Evolutionary conservation across 2,888 invertebrate species (phyloP).

Genomic region (Synergus laeviventris): DNA sequence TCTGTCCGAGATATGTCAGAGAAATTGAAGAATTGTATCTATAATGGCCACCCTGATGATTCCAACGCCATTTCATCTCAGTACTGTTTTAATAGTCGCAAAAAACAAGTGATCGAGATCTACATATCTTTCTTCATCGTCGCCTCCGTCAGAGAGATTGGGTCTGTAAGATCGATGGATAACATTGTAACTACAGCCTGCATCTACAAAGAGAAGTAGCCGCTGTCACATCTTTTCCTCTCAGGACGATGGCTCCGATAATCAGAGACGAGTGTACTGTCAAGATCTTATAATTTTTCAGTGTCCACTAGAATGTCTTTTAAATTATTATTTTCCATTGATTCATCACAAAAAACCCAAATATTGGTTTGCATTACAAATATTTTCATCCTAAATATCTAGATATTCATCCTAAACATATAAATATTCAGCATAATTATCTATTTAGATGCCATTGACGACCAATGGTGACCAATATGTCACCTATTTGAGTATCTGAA

Average conservation of each 20-base stretch:
- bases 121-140: conserved; percentile 36
- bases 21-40: no score
- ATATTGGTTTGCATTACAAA: no score
- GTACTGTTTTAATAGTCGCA: conserved; percentile 33
- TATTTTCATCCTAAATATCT: no score
- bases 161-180: conserved; percentile 37
- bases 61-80: conserved; percentile 13
- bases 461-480: no score
- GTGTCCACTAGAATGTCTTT: neutral
- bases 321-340: neutral
- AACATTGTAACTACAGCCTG: conserved; percentile 29
- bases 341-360: neutral
- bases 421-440: no score
- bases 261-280: conserved; percentile 35
- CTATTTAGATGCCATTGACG: no score
- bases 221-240: conserved; percentile 21
- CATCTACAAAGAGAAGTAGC: conserved; percentile 26
- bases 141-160: conserved; percentile 25
- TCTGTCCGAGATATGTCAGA: no score
- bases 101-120: conserved; percentile 16
- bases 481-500: no score
- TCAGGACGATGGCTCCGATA: neutral
- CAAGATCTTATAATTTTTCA: conserved; percentile 21
- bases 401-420: no score
- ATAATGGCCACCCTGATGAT: no score